phyloP scores from a whole-genome alignment of 1,140 invertebrate species.

The Trachymyrmex septentrionalis region DNA sequence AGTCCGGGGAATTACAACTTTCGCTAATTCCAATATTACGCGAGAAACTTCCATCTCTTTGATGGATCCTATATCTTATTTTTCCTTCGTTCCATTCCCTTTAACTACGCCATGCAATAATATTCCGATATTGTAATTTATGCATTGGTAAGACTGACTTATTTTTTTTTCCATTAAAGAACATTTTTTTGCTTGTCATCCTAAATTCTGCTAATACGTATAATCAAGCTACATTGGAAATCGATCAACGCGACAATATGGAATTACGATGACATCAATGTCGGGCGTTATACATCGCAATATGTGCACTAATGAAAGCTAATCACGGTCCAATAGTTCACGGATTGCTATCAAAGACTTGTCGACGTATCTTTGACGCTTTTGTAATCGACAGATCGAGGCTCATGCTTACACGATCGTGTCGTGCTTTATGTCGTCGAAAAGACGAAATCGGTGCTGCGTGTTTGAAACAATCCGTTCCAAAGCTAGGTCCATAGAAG shows the following conservation, averaged over 20 bases:
- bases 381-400: conserved; percentile 14
- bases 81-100: conserved; percentile 41
- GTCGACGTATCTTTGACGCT: conserved; percentile 50
- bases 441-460: conserved; percentile 45
- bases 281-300: not conserved
- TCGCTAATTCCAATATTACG: conserved; percentile 59
- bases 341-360: conserved; percentile 48
- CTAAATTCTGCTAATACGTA: conserved; percentile 14
- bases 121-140: conserved; percentile 37
- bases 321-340: conserved; percentile 28
- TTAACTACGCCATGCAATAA: conserved; percentile 22
- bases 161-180: not conserved
- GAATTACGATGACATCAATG: conserved; percentile 50
- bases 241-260: conserved; percentile 30
- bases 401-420: not conserved
- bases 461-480: conserved; percentile 23
- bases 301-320: conserved; percentile 46
- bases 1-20: conserved; percentile 60
- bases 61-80: conserved; percentile 41
- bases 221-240: conserved; percentile 39
- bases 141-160: conserved; percentile 1
- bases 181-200: not conserved
- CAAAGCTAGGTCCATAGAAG: conserved; percentile 29
- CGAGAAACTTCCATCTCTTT: conserved; percentile 54
- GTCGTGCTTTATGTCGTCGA: conserved; percentile 42